Evolutionary conservation across 1,140 invertebrate genomes (phyloP).

Genomic region (Drosophila tani): DNA sequence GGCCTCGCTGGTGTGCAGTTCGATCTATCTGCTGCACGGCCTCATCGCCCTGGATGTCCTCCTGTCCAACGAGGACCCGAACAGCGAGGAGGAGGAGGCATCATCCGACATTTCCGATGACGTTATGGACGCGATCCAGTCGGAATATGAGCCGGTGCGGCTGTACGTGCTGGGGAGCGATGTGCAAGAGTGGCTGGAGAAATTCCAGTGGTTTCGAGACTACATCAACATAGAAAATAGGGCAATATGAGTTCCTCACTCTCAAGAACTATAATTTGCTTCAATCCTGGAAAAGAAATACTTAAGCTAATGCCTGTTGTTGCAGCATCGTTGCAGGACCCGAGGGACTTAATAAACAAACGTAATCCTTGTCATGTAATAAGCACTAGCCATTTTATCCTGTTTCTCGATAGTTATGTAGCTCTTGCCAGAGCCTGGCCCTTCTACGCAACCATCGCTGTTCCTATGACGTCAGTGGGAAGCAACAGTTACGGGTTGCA

Average conservation of each 20-base stretch:
- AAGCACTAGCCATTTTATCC: not conserved
- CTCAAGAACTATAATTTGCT: not conserved
- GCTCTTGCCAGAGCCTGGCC: not conserved
- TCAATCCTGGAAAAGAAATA: not conserved
- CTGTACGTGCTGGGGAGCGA: constrained; percentile 38
- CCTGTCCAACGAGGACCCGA: constrained; percentile 24
- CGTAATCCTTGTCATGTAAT: not conserved
- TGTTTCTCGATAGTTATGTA: constrained; percentile 4
- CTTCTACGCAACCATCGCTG: constrained; percentile 3
- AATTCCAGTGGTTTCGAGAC: constrained; percentile 41
- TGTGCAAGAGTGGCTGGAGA: constrained; percentile 21
- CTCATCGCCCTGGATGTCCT: constrained; percentile 52
- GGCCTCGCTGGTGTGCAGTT: constrained; percentile 11
- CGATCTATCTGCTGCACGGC: constrained; percentile 48
- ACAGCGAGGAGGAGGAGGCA: not conserved
- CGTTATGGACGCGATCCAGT: not conserved
- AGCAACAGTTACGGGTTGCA: constrained; percentile 58
- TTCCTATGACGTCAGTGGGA: constrained; percentile 47
- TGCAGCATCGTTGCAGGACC: too few species aligned
- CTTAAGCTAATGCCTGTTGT: not conserved
- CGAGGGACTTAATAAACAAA: not conserved
- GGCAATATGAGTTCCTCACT: not conserved
- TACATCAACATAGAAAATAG: not conserved
- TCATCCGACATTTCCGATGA: constrained; percentile 2
- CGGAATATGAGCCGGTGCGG: constrained; percentile 45